A percentile compares a stretch with the other conserved stretches of the same genome.
These are phyloP conservation scores for Crambe crambe DNA, from an alignment of 37 sponge, comb jelly and placozoan genomes.

Conservation along the genomic window DNA sequence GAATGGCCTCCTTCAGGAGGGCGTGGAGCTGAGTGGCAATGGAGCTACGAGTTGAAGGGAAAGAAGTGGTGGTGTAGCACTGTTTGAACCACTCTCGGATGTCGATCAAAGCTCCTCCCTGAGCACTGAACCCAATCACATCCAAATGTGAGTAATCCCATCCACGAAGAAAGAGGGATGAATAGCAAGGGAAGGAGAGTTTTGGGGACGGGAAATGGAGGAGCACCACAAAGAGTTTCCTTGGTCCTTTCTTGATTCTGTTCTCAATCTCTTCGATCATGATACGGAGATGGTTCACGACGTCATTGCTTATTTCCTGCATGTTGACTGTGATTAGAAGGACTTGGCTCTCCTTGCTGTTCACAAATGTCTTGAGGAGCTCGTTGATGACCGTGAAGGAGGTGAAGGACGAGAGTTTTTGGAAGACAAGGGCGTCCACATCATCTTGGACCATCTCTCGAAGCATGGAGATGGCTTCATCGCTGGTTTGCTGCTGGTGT, in stretches of 20 bases:
- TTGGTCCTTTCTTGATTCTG: background rate
- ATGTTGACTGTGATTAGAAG: constrained; percentile 70
- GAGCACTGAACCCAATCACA: constrained; percentile 40
- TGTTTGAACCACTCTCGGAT: constrained; percentile 63
- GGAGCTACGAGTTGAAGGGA: background rate
- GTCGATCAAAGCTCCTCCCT: constrained; percentile 42
- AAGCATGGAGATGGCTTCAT: background rate
- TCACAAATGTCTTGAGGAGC: constrained; percentile 45
- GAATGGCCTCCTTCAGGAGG: constrained; percentile 56
- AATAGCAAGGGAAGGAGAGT: constrained; percentile 66
- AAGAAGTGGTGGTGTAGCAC: constrained; percentile 16
- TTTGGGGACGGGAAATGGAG: constrained; percentile 83
- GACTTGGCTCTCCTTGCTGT: constrained; percentile 1
- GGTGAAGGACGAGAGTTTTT: constrained; percentile 61
- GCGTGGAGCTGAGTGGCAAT: constrained; percentile 22
- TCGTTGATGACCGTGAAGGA: constrained; percentile 48
- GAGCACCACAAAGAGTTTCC: constrained; percentile 80
- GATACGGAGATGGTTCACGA: constrained; percentile 86
- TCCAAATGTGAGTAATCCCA: constrained; percentile 94
- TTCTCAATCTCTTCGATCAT: constrained; percentile 87
- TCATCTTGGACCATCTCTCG: constrained; percentile 23
- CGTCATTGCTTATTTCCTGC: constrained; percentile 63
- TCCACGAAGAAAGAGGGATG: constrained; percentile 79
- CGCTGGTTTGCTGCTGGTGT: background rate
- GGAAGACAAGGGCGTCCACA: constrained; percentile 22